Evolutionary conservation across 2,113 vertebrate genomes (phyloP).

Genomic region (Trematomus loennbergii): DNA sequence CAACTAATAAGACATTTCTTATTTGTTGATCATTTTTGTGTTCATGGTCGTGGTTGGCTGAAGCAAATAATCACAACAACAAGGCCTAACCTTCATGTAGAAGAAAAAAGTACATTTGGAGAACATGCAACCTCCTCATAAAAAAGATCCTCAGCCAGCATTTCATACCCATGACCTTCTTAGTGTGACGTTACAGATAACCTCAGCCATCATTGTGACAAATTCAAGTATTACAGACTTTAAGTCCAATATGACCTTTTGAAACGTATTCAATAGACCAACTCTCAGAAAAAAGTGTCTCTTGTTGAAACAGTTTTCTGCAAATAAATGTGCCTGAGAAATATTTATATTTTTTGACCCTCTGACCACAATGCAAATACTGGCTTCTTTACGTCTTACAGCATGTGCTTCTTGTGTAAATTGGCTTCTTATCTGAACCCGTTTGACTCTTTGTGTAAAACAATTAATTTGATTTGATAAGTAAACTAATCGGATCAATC

Average conservation of each 20-base stretch:
- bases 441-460: slow-evolving; percentile 1
- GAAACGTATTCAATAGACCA: no score
- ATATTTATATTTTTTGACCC: not conserved
- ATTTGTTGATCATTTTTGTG: not conserved
- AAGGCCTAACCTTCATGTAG: not conserved
- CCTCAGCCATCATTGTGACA: not conserved
- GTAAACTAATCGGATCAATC: not conserved
- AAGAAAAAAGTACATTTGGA: not conserved
- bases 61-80: not conserved
- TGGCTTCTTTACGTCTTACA: not conserved
- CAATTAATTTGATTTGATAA: not conserved
- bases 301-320: not conserved
- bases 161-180: not conserved
- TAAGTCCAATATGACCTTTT: no score
- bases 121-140: not conserved
- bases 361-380: not conserved
- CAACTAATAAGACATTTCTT: not conserved
- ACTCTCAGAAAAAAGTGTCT: no score
- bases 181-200: not conserved
- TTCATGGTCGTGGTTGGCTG: not conserved
- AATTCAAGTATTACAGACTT: no score
- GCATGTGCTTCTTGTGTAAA: not conserved
- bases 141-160: not conserved
- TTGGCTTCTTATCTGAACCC: not conserved
- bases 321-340: not conserved